phyloP scores from a whole-genome alignment of 2,888 invertebrate species.

The Apodemia mormo region DNA sequence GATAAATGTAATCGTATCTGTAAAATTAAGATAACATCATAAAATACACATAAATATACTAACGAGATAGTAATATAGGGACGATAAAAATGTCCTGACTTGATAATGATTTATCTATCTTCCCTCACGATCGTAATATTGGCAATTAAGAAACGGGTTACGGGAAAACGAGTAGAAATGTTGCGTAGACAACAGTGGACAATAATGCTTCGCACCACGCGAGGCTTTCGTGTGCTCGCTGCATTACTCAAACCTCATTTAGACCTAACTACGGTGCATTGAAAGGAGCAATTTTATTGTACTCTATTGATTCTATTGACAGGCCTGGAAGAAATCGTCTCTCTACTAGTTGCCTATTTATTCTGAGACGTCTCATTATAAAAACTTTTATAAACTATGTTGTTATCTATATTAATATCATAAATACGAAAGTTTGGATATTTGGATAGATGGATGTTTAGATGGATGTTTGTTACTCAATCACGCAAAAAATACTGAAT shows the following conservation, averaged over 20 bases:
- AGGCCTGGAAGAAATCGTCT: conserved; percentile 56
- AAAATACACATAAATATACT: conserved; percentile 8
- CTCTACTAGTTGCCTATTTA: conserved; percentile 61
- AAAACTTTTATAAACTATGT: conserved; percentile 37
- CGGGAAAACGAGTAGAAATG: conserved; percentile 38
- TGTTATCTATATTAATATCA: background rate
- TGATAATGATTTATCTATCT: conserved; percentile 16
- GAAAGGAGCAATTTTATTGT: conserved; percentile 77
- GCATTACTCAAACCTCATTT: conserved; percentile 81
- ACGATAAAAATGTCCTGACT: conserved; percentile 15
- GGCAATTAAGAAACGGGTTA: conserved; percentile 37
- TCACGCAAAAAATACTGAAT: no score
- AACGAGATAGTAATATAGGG: conserved; percentile 4
- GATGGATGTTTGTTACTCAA: no score
- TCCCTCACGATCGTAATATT: conserved; percentile 25
- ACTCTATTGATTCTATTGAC: conserved; percentile 77
- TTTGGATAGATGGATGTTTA: no score
- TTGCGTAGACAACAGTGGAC: conserved; percentile 40
- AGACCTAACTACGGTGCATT: conserved; percentile 74
- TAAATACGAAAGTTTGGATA: no score
- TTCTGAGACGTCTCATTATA: conserved; percentile 56
- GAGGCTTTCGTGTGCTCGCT: conserved; percentile 64
- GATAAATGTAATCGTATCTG: conserved; percentile 4
- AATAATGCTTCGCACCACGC: conserved; percentile 61
- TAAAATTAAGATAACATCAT: conserved; percentile 9